These are phyloP conservation scores for Cyrtorhinus lividipennis DNA, from an alignment of 1,140 invertebrate genomes.

Conservation along the genomic window DNA sequence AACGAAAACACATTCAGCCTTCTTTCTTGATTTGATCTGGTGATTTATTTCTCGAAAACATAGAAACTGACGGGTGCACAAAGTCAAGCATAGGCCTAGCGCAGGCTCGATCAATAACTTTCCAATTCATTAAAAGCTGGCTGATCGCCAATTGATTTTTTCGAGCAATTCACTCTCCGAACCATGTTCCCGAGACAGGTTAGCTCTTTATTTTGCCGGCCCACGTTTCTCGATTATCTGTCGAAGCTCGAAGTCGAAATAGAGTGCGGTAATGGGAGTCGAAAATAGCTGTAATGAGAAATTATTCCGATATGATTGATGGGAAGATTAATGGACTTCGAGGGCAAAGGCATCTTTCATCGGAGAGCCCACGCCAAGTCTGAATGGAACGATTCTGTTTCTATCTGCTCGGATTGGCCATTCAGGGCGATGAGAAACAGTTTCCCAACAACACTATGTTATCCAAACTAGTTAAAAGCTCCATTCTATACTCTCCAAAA, in stretches of 20 bases:
- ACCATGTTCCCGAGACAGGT: too few relatives aligned
- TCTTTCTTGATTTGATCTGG: too few relatives aligned
- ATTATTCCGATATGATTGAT: neutral
- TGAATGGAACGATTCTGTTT: too few relatives aligned
- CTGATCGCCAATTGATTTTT: slow-evolving; percentile 7
- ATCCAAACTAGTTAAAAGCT: too few relatives aligned
- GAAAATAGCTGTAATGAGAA: neutral
- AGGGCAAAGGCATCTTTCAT: too few relatives aligned
- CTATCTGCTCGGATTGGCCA: too few relatives aligned
- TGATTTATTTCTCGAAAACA: neutral
- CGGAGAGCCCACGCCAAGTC: too few relatives aligned
- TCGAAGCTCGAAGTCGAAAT: neutral
- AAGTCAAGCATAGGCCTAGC: neutral
- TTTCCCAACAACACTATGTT: too few relatives aligned
- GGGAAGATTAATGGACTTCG: neutral
- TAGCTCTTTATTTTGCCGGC: too few relatives aligned
- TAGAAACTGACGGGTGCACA: neutral
- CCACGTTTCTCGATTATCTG: neutral
- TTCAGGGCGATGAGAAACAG: too few relatives aligned
- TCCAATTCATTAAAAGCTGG: slow-evolving; percentile 8
- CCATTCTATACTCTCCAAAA: too few relatives aligned
- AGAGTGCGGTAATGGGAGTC: neutral
- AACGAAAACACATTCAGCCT: too few relatives aligned
- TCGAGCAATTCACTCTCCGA: neutral
- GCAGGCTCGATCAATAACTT: neutral